phyloP scores from a whole-genome alignment of 1,140 invertebrate species.

The Drosophila bocqueti region DNA sequence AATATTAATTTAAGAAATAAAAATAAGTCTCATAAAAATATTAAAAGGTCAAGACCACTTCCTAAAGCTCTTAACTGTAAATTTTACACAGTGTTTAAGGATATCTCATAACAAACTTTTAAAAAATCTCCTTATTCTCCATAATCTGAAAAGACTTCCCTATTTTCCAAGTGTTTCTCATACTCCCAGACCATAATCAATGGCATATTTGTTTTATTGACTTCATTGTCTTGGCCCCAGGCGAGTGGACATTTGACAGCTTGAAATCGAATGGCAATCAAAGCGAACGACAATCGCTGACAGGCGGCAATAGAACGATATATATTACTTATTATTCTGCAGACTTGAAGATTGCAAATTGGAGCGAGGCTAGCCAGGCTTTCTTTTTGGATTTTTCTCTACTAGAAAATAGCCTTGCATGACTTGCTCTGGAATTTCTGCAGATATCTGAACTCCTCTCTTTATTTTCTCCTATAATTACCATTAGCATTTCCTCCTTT shows the following conservation, averaged over 20 bases:
- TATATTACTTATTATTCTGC: slow-evolving; percentile 34
- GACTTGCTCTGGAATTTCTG: slow-evolving; percentile 48
- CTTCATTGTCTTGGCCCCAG: slow-evolving; percentile 56
- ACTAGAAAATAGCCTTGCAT: slow-evolving; percentile 41
- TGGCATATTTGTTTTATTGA: slow-evolving; percentile 76
- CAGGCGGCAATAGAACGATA: slow-evolving; percentile 31
- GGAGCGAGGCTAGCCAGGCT: slow-evolving; percentile 13
- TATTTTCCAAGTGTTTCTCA: neutral
- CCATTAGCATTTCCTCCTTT: slow-evolving; percentile 48
- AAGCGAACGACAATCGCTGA: slow-evolving; percentile 35
- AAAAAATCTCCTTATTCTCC: neutral
- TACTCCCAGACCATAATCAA: slow-evolving; percentile 70
- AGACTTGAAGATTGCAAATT: slow-evolving; percentile 10
- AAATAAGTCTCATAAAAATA: no score
- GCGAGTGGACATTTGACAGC: slow-evolving; percentile 48
- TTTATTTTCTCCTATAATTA: slow-evolving; percentile 50
- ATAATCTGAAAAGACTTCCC: neutral
- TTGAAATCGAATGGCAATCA: slow-evolving; percentile 53
- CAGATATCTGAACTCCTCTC: slow-evolving; percentile 30
- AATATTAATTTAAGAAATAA: no score
- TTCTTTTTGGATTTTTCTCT: neutral
- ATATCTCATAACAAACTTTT: neutral
- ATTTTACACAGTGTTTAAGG: no score
- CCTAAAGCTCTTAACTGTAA: no score
- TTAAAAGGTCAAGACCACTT: no score